phyloP scores from a whole-genome alignment of 2,113 vertebrate genomes.

The Patagioenas fasciata region DNA sequence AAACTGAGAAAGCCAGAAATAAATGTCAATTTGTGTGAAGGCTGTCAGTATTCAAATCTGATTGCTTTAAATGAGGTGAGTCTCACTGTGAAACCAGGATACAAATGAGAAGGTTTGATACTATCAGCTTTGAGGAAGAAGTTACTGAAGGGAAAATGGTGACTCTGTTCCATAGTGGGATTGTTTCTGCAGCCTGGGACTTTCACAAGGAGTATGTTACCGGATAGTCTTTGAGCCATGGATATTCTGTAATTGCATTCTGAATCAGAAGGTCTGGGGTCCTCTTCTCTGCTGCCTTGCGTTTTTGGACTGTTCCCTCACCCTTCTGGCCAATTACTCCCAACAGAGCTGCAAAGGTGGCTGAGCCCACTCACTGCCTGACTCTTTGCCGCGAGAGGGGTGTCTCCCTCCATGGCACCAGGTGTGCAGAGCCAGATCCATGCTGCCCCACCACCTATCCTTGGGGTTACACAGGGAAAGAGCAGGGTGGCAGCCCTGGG shows the following conservation, averaged over 20 bases:
- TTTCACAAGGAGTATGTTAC: background rate
- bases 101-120: background rate
- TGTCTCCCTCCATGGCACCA: rapidly evolving
- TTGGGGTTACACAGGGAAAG: background rate
- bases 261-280: background rate
- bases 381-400: background rate
- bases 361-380: background rate
- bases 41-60: background rate
- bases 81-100: background rate
- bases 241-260: background rate
- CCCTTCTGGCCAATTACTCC: background rate
- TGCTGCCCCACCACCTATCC: background rate
- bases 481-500: rapidly evolving
- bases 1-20: background rate
- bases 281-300: background rate
- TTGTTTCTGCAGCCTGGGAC: background rate
- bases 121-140: background rate
- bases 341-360: background rate
- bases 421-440: rapidly evolving
- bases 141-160: background rate
- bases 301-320: background rate
- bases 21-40: background rate
- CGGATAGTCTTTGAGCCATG: background rate
- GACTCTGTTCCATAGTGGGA: background rate
- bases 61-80: background rate